Evolutionary conservation across 2,797 vertebrate genomes (phyloP).

Genomic region (Anas capensis): DNA sequence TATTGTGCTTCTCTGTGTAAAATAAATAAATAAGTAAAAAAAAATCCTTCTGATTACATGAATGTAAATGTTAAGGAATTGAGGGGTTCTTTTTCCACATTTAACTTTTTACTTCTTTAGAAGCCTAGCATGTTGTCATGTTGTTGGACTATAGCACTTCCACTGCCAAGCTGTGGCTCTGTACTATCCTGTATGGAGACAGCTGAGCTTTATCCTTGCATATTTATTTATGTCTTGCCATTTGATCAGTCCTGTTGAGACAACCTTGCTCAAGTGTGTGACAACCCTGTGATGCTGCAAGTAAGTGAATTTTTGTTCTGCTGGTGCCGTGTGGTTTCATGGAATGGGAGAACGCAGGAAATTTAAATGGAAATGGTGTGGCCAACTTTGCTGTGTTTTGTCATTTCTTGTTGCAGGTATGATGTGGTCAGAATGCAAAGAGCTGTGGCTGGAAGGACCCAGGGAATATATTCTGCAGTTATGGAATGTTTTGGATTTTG

Average conservation of each 20-base stretch:
- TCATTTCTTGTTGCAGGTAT: constrained; percentile 80
- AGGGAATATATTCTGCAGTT: constrained; percentile 88
- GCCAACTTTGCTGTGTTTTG: neutral
- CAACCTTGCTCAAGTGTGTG: neutral
- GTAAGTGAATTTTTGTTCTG: neutral
- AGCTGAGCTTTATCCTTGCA: neutral
- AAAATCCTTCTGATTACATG: neutral
- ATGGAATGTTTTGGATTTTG: constrained; percentile 90
- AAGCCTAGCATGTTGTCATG: neutral
- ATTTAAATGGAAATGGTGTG: neutral
- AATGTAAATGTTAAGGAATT: neutral
- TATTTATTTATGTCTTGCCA: neutral
- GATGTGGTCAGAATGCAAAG: constrained; percentile 94
- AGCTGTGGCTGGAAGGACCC: constrained; percentile 89
- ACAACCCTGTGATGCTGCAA: neutral
- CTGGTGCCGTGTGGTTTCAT: neutral
- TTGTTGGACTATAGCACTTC: neutral
- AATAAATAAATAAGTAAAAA: neutral
- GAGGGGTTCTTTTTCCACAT: neutral
- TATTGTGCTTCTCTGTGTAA: neutral
- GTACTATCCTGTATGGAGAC: rapidly evolving
- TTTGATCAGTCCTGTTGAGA: neutral
- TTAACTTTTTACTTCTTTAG: neutral
- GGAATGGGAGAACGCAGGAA: neutral
- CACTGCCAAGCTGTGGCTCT: neutral